These are phyloP conservation scores for Lophochroa leadbeateri DNA, from an alignment of 2,113 vertebrate genomes.

Conservation along the genomic window DNA sequence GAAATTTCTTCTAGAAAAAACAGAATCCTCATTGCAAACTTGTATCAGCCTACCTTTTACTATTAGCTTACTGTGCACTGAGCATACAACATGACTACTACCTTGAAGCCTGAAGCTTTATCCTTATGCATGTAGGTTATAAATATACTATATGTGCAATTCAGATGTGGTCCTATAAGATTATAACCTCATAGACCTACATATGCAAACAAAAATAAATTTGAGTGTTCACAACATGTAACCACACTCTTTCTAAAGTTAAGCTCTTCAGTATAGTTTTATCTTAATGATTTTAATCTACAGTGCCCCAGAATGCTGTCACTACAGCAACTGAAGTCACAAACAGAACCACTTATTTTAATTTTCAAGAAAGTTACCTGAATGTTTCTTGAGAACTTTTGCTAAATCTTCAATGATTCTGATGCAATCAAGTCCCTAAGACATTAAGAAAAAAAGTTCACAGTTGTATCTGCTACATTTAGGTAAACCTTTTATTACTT, in stretches of 20 bases:
- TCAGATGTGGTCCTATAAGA: neutral
- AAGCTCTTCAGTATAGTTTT: neutral
- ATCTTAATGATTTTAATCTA: neutral
- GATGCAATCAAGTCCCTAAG: conserved; percentile 86
- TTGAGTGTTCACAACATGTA: neutral
- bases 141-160: neutral
- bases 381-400: conserved; percentile 86
- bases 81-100: neutral
- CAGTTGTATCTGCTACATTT: neutral
- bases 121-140: neutral
- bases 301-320: neutral
- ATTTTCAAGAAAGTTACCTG: conserved; percentile 77
- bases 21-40: neutral
- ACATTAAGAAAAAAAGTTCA: conserved; percentile 2
- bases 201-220: neutral
- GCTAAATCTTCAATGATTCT: conserved; percentile 89
- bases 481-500: neutral
- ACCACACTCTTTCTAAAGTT: neutral
- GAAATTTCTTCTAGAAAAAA: neutral
- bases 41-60: neutral
- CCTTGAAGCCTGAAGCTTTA: neutral
- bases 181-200: neutral
- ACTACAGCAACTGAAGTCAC: neutral
- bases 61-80: neutral
- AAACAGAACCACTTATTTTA: neutral